Conservation (phyloP, 2,797 vertebrate genomes). For the Columba guinea region DNA sequence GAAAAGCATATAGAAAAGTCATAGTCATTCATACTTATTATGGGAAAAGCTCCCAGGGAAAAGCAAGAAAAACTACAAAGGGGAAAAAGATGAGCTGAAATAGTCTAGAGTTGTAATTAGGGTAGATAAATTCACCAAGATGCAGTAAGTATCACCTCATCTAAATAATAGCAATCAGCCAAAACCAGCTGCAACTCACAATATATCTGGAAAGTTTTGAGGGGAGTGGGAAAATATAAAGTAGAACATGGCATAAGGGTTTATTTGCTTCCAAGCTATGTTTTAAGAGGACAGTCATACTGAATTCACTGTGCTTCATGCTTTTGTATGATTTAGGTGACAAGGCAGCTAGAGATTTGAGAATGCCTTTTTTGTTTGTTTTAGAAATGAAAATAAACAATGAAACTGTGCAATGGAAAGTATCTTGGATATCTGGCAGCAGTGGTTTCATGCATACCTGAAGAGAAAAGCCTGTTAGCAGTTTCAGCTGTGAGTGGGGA, state of each 20-base stretch:
- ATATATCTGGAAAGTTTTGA: not conserved
- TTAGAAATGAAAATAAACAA: constrained; percentile 7
- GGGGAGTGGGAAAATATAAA: not conserved
- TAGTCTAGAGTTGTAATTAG: not conserved
- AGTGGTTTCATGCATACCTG: not conserved
- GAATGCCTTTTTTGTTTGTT: not conserved
- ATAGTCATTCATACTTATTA: not conserved
- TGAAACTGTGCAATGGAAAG: not conserved
- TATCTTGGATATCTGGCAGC: not conserved
- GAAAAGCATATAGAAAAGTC: not conserved
- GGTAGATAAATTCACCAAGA: not conserved
- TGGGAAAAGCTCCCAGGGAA: fast-evolving
- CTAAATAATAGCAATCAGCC: not conserved
- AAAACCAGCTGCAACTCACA: not conserved
- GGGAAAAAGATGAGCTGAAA: not conserved
- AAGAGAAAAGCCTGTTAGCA: not conserved
- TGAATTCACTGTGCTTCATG: not conserved
- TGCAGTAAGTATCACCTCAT: not conserved
- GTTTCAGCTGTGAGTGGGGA: not conserved
- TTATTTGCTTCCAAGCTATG: not conserved
- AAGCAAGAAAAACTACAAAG: not conserved
- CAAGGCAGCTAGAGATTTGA: not conserved
- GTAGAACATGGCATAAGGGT: not conserved
- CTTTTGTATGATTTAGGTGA: not conserved
- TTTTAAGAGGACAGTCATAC: not conserved